Percentiles rank a stretch among this genome's conserved stretches.
phyloP scores from a whole-genome alignment of 1,140 invertebrate genomes.

The Holotrichia oblita region DNA sequence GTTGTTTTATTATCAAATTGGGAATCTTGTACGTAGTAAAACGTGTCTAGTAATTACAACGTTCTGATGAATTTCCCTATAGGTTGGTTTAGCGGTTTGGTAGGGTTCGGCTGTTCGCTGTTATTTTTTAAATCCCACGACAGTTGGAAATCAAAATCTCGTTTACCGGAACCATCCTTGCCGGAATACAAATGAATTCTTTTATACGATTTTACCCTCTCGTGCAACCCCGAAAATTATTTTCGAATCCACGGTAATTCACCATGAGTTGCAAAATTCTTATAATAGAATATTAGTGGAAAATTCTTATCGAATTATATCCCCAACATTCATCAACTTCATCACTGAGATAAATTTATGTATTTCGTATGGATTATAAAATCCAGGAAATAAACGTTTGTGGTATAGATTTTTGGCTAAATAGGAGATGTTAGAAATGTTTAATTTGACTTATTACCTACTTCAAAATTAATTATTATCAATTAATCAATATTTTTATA shows the following conservation, averaged over 20 bases:
- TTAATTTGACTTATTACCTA: no score
- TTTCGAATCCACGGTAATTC: constrained; percentile 7
- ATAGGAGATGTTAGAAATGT: no score
- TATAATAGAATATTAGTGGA: constrained; percentile 18
- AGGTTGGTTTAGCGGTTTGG: background rate
- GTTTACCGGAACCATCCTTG: constrained; percentile 17
- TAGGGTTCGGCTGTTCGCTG: background rate
- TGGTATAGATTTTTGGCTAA: no score
- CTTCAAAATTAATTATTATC: no score
- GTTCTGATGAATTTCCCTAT: constrained; percentile 26
- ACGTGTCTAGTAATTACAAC: constrained; percentile 17
- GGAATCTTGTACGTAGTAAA: constrained; percentile 30
- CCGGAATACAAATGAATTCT: constrained; percentile 28
- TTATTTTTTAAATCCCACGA: constrained; percentile 33
- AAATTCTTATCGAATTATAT: constrained; percentile 21
- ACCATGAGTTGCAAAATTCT: constrained; percentile 6
- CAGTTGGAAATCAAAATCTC: constrained; percentile 36
- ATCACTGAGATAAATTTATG: no score
- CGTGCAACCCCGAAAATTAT: background rate
- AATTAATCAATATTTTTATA: no score
- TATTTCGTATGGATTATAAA: no score
- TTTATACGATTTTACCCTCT: background rate
- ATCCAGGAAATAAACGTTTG: no score
- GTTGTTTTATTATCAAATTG: constrained; percentile 33
- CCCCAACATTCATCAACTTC: no score